These are phyloP conservation scores for Ranitomeya variabilis DNA, from an alignment of 2,113 vertebrate genomes.

Conservation along the genomic window DNA sequence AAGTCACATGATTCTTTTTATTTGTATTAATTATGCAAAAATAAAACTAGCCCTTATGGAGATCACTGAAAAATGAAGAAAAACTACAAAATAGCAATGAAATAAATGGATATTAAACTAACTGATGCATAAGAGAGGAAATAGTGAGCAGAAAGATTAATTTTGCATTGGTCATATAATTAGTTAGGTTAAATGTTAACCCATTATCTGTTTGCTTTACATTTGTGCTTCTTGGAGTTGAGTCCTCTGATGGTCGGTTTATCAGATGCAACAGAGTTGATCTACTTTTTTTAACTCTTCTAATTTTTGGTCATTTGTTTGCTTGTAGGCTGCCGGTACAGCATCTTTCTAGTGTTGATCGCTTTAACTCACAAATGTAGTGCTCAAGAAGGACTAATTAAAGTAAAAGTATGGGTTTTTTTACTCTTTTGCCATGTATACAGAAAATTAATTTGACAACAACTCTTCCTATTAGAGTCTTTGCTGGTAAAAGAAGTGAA, in stretches of 20 bases:
- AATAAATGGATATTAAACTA: background rate
- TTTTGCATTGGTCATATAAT: background rate
- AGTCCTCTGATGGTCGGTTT: background rate
- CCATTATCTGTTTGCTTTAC: background rate
- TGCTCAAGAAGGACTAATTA: background rate
- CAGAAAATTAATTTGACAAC: background rate
- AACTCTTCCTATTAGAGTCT: too few relatives aligned
- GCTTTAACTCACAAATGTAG: background rate
- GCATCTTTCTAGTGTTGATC: background rate
- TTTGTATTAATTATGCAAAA: too few relatives aligned
- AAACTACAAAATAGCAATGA: background rate
- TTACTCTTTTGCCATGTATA: background rate
- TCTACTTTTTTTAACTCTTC: background rate
- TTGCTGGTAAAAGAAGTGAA: too few relatives aligned
- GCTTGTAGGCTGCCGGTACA: background rate
- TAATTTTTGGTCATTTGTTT: background rate
- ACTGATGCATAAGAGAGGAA: background rate
- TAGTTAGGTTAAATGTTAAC: background rate
- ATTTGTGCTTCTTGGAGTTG: background rate
- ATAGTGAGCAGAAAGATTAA: background rate
- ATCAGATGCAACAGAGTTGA: background rate
- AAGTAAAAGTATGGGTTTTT: background rate
- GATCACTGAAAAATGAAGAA: background rate
- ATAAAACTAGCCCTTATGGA: too few relatives aligned
- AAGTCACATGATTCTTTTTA: too few relatives aligned